These are phyloP conservation scores for Crossocerus cetratus DNA, from an alignment of 2,888 invertebrate species.

Conservation along the genomic window DNA sequence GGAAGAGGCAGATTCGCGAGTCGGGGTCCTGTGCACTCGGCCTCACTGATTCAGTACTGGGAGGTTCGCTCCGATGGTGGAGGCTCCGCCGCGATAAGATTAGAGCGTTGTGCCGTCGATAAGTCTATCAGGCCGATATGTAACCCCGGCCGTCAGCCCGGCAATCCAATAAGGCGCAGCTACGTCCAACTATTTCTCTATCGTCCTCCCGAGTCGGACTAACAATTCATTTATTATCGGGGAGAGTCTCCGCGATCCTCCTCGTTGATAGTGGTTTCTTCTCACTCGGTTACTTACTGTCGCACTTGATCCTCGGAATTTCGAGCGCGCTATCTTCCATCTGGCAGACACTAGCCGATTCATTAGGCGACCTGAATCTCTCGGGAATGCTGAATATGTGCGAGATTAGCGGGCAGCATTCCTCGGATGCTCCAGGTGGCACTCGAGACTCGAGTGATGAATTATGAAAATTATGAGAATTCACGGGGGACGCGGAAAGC, in stretches of 20 bases:
- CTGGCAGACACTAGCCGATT: too few species aligned
- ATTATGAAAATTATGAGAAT: background rate
- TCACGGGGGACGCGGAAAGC: background rate
- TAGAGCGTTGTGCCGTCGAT: conserved; percentile 34
- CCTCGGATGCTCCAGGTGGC: background rate
- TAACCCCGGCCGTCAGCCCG: background rate
- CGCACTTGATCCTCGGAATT: too few species aligned
- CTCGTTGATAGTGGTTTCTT: too few species aligned
- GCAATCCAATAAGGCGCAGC: conserved; percentile 23
- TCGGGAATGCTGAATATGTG: too few species aligned
- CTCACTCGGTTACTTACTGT: too few species aligned
- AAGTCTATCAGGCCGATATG: conserved; percentile 34
- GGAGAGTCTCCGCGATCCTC: too few species aligned
- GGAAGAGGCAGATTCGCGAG: background rate
- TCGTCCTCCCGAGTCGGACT: background rate
- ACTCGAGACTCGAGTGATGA: background rate
- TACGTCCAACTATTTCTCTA: background rate
- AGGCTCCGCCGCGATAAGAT: conserved; percentile 49
- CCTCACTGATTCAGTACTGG: conserved; percentile 21
- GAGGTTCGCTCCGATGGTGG: conserved; percentile 27
- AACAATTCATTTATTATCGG: background rate
- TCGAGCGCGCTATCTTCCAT: too few species aligned
- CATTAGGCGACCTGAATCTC: too few species aligned
- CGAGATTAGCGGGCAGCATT: too few species aligned
- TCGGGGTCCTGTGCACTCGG: background rate